These are phyloP conservation scores for Naso thynnoides DNA, from an alignment of 2,797 vertebrate genomes.

Conservation along the genomic window DNA sequence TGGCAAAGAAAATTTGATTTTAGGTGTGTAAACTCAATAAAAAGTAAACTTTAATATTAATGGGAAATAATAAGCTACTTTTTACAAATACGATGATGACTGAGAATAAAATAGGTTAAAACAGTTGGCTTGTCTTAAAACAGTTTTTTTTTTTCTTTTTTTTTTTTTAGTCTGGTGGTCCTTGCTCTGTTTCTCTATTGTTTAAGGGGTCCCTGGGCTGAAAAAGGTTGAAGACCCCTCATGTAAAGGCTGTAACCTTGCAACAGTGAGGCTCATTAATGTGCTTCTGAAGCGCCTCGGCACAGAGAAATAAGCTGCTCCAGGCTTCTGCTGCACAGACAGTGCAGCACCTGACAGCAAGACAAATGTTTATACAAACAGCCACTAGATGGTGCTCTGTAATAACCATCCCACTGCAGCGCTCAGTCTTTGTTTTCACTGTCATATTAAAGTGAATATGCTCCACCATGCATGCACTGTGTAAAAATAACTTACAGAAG, in stretches of 20 bases:
- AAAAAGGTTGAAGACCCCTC: no score
- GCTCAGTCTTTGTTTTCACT: not conserved
- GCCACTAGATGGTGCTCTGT: conserved; percentile 73
- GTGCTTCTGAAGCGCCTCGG: not conserved
- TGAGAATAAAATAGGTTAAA: no score
- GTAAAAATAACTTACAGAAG: conserved; percentile 53
- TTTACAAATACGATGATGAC: no score
- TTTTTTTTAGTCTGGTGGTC: no score
- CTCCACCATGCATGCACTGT: conserved; percentile 22
- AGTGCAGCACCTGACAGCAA: not conserved
- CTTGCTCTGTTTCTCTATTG: no score
- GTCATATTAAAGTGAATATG: conserved; percentile 50
- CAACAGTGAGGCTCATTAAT: not conserved
- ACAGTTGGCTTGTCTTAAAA: no score
- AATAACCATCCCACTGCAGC: conserved; percentile 20
- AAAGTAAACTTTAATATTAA: no score
- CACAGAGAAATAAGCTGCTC: not conserved
- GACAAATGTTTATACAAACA: not conserved
- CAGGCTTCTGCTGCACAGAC: not conserved
- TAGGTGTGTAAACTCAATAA: no score
- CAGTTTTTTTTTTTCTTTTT: no score
- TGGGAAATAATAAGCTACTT: no score
- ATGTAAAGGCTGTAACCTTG: not conserved
- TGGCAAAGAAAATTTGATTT: no score
- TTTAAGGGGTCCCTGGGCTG: no score